Evolutionary conservation across 2,888 invertebrate genomes (phyloP).

Genomic region (Drosophila sordidapex): DNA sequence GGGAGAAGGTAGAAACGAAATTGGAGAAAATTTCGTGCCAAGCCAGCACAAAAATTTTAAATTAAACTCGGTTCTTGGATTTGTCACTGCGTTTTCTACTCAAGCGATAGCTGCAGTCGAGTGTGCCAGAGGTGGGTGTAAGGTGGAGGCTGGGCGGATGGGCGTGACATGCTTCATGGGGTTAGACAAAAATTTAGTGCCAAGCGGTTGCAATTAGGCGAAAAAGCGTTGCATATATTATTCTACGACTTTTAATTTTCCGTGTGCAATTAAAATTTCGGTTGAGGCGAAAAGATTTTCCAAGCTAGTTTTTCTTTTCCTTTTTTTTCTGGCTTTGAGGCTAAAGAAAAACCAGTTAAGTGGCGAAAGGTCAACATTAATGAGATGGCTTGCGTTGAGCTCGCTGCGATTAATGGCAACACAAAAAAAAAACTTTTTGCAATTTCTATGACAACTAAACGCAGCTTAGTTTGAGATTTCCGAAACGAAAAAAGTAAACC

Average conservation of each 20-base stretch:
- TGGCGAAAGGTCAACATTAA: slow-evolving; percentile 16
- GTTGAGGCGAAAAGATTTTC: slow-evolving; percentile 33
- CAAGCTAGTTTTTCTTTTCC: not conserved
- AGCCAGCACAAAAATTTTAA: slow-evolving; percentile 59
- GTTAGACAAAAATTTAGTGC: slow-evolving; percentile 48
- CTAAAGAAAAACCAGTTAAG: no score
- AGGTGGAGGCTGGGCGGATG: not conserved
- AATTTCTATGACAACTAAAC: slow-evolving; percentile 4
- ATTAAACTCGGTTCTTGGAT: slow-evolving; percentile 55
- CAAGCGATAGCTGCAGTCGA: slow-evolving; percentile 13
- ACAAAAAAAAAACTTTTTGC: slow-evolving; percentile 7
- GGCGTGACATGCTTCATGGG: slow-evolving; percentile 62
- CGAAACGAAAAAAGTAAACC: not conserved
- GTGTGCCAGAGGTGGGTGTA: no score
- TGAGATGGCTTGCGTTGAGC: slow-evolving; percentile 22
- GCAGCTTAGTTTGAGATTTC: not conserved
- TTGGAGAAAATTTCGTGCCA: slow-evolving; percentile 41
- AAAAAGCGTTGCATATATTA: slow-evolving; percentile 60
- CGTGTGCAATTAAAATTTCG: slow-evolving; percentile 67
- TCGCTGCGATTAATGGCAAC: slow-evolving; percentile 28
- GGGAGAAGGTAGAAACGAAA: slow-evolving; percentile 10
- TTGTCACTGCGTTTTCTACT: slow-evolving; percentile 37
- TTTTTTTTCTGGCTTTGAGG: not conserved
- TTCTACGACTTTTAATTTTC: slow-evolving; percentile 51
- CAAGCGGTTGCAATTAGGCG: slow-evolving; percentile 68